Percentiles rank a stretch among this genome's conserved stretches.
phyloP scores from a whole-genome alignment of 2,113 vertebrate species.

The Semnopithecus entellus region DNA sequence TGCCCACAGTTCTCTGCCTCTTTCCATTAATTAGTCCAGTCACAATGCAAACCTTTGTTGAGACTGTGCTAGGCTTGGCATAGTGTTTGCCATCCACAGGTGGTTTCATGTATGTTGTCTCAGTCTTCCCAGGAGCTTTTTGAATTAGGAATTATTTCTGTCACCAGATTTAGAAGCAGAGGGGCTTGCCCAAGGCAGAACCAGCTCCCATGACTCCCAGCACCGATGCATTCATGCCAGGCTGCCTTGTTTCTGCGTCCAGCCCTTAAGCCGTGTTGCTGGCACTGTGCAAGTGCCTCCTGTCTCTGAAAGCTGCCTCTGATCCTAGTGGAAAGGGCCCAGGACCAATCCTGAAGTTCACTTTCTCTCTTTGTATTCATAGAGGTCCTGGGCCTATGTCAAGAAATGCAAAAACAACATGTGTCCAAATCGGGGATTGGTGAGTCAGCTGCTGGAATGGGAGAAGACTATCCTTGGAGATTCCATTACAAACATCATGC shows the following conservation, averaged over 20 bases:
- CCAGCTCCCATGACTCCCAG: not conserved
- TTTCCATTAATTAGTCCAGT: not conserved
- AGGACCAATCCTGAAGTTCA: not conserved
- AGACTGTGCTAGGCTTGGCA: not conserved
- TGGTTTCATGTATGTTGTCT: not conserved
- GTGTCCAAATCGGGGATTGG: slow-evolving; percentile 87
- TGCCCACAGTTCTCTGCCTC: not conserved
- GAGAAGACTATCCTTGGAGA: slow-evolving; percentile 80
- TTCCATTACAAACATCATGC: slow-evolving; percentile 81
- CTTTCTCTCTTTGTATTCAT: slow-evolving; percentile 58
- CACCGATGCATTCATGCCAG: not conserved
- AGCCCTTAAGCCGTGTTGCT: not conserved
- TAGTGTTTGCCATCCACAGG: not conserved
- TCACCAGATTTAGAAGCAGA: not conserved
- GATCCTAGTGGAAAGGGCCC: not conserved
- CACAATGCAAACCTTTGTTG: not conserved
- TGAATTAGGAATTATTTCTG: not conserved
- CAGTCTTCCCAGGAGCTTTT: not conserved
- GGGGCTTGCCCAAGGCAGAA: not conserved
- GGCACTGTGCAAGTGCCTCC: not conserved
- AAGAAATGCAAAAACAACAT: slow-evolving; percentile 86
- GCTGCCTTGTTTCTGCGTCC: not conserved
- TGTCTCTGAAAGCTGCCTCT: not conserved
- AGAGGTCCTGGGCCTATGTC: slow-evolving; percentile 88
- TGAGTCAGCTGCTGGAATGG: slow-evolving; percentile 90